Evolutionary conservation across 2,113 vertebrate genomes (phyloP).

Genomic region (Pseudonaja textilis): DNA sequence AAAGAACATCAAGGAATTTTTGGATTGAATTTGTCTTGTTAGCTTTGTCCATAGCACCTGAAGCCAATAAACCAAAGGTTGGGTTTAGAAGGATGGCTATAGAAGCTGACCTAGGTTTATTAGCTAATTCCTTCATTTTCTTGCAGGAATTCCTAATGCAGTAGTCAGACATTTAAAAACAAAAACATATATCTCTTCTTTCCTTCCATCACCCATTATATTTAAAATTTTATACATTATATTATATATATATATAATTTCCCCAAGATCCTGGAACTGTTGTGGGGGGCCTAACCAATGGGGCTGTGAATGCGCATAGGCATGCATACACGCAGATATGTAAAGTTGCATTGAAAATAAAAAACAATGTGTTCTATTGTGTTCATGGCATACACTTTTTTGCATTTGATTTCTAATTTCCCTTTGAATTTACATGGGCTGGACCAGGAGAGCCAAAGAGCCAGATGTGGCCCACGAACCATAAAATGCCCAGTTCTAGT

Average conservation of each 20-base stretch:
- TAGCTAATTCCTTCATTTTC: background rate
- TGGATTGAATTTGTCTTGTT: background rate
- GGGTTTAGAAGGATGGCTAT: constrained; percentile 53
- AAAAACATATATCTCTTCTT: background rate
- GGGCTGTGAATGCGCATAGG: background rate
- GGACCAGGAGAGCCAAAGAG: background rate
- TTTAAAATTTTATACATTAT: no score
- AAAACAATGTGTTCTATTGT: background rate
- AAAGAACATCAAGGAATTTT: background rate
- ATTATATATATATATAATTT: background rate
- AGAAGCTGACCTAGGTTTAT: constrained; percentile 3
- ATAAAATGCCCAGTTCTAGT: background rate
- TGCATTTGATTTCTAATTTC: background rate
- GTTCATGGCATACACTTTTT: background rate
- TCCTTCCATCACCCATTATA: background rate
- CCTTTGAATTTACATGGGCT: background rate
- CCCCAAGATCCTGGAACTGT: background rate
- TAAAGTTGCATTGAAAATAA: background rate
- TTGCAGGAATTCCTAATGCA: background rate
- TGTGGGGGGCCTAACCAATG: background rate
- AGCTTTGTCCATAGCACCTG: background rate
- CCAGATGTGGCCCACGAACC: background rate
- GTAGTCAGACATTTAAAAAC: rapidly evolving
- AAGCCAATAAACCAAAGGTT: constrained; percentile 49
- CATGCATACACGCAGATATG: background rate